Evolutionary conservation across 2,797 vertebrate genomes (phyloP).

Genomic region (Sitta carolinensis): DNA sequence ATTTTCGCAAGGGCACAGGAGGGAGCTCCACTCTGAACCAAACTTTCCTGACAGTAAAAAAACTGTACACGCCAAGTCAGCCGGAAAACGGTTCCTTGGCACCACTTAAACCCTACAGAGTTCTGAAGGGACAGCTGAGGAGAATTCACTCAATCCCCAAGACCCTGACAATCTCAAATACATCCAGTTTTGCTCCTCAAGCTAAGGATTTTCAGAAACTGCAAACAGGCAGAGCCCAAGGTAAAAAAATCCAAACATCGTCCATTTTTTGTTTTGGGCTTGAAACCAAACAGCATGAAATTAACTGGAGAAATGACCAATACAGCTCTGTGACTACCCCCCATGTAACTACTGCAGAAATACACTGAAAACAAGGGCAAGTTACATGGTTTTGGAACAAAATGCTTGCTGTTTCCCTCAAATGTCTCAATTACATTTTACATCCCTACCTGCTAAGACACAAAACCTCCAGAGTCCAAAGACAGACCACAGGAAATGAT

Average conservation of each 20-base stretch:
- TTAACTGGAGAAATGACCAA: background rate
- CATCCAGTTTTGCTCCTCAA: background rate
- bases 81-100: constrained; percentile 59
- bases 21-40: background rate
- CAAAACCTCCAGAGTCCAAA: background rate
- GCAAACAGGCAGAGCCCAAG: background rate
- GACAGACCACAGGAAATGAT: background rate
- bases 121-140: constrained; percentile 21
- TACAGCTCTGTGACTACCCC: background rate
- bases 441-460: background rate
- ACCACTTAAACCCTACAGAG: background rate
- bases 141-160: background rate
- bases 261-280: background rate
- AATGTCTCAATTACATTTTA: background rate
- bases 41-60: constrained; percentile 38
- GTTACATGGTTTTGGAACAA: background rate
- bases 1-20: constrained; percentile 2
- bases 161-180: background rate
- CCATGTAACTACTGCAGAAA: background rate
- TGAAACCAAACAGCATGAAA: background rate
- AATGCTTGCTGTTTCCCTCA: background rate
- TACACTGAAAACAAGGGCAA: background rate
- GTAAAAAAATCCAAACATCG: background rate
- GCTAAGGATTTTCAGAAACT: background rate
- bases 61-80: constrained; percentile 27